Conservation (phyloP, 1,140 invertebrate species). For the Diplogasteroides magnus region DNA sequence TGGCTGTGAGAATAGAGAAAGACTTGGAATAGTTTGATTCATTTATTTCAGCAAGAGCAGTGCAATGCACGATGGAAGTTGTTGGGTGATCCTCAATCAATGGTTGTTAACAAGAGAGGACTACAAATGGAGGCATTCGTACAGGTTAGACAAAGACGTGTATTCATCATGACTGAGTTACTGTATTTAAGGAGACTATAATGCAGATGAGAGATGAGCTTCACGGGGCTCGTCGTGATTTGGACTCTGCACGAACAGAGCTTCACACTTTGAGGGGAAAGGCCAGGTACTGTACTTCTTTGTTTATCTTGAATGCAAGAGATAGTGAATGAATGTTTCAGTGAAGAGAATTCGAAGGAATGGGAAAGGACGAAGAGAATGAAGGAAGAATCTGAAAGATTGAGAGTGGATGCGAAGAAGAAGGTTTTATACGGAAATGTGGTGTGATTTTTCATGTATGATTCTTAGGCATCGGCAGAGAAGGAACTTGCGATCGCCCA, state of each 20-base stretch:
- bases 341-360: not conserved
- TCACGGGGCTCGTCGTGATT: not conserved
- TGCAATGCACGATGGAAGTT: not conserved
- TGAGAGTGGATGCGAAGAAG: constrained; percentile 1
- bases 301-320: too few relatives aligned
- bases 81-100: not conserved
- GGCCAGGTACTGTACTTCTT: too few relatives aligned
- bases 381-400: not conserved
- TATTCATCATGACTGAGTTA: not conserved
- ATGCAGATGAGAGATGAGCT: not conserved
- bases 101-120: not conserved
- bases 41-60: not conserved
- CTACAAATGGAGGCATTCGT: not conserved
- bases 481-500: not conserved
- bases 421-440: not conserved
- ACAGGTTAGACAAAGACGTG: not conserved
- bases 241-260: not conserved
- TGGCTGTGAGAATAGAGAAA: not conserved
- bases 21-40: not conserved
- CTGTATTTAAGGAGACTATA: not conserved
- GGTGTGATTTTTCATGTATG: not conserved
- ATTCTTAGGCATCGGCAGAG: not conserved
- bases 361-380: not conserved
- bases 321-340: too few relatives aligned
- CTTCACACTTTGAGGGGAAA: not conserved